These are phyloP conservation scores for Deroplatys truncata DNA, from an alignment of 2,888 invertebrate species.

Conservation along the genomic window DNA sequence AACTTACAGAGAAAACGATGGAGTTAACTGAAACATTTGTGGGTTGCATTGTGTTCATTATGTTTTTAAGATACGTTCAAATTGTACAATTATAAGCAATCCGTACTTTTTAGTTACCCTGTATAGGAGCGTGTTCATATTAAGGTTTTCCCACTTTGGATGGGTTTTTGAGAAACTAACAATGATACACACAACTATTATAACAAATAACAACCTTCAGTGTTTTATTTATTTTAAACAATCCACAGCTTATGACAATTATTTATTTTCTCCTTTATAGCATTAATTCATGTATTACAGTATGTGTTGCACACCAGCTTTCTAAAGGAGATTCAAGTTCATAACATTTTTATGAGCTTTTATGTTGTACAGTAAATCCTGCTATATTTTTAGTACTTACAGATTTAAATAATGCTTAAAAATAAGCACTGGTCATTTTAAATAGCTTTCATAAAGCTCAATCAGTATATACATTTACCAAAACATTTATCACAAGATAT, in stretches of 20 bases:
- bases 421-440: not conserved
- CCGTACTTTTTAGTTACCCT: too few relatives aligned
- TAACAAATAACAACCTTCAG: not conserved
- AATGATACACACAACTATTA: not conserved
- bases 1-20: too few relatives aligned
- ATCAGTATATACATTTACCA: too few relatives aligned
- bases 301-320: not conserved
- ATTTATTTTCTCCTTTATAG: not conserved
- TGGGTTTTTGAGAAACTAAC: too few relatives aligned
- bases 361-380: not conserved
- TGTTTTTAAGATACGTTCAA: too few relatives aligned
- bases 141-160: too few relatives aligned
- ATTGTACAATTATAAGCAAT: too few relatives aligned
- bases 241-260: not conserved
- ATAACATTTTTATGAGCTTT: not conserved
- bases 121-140: too few relatives aligned
- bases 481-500: too few relatives aligned
- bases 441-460: not conserved
- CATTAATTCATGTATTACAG: not conserved
- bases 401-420: not conserved
- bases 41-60: too few relatives aligned
- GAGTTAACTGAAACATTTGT: too few relatives aligned
- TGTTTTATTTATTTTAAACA: not conserved
- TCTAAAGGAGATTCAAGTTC: not conserved
- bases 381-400: not conserved